Base-by-base conservation (phyloP, 2,797 vertebrate species). In the Darevskia nairensis region DNA sequence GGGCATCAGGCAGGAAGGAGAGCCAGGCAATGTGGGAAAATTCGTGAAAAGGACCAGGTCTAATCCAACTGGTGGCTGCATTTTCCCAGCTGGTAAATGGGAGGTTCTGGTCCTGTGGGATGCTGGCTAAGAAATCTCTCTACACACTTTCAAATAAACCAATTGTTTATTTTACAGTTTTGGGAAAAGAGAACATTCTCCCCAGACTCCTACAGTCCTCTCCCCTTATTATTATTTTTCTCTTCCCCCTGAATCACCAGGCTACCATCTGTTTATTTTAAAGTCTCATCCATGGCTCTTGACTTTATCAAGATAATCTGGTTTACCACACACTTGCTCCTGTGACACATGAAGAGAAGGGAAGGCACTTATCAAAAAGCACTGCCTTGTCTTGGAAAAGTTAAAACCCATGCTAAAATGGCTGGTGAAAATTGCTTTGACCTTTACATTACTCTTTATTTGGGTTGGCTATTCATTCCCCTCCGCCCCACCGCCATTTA, bases 381-480 rank as follows among this genome's bases (percentile, higher is more conserved):
- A 80, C 68, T 72, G 71, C 10, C 59, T 88, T 89, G 32, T 87
- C 84, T 10, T 41, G 0, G 0, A 6, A 39, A 80, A 8, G 17
- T 6, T 90, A 88, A 25, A 2, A 79, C 61, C 29, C 66, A 66
- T 89, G 59, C 25, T 75, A 85, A 89, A 81, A 82, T 69, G 15
- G 1, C 39, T 82, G 21, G 46, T 80, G 91, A 84, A 91, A 93
- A 92, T 92, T 94, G 92, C 71, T 87, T 90, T 92, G 90, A 94
- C 94, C 92, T 95, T 94, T 95, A 91, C 39, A 90, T 91, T 80
- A 32, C 82, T 91, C 86, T 90, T 92, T 85, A 94, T 94, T 92
- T 94, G 95, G 82, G 86, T 92, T 95, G 92, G 86, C 86, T 91
- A 87, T 61, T 92, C 69, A 79, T 91, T 93, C 84, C 88, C 83